Conservation (phyloP, 1,140 invertebrate genomes). For the Caenorhabditis elegans region DNA sequence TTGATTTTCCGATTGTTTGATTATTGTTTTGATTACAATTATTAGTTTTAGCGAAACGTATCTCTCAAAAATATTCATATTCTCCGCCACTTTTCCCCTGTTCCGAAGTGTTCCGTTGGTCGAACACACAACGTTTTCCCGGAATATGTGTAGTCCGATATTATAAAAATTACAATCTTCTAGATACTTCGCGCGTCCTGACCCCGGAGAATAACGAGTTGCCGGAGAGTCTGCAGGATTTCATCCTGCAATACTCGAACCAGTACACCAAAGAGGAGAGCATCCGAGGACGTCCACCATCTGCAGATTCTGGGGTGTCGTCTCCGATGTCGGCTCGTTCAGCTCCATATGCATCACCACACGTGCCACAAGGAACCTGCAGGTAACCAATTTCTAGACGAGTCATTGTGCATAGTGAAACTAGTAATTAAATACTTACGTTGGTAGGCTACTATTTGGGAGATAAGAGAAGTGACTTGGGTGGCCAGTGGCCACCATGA, state of each 20-base stretch:
- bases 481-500: no score
- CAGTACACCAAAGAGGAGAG: constrained; percentile 47
- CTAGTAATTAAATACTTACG: no score
- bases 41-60: no score
- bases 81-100: no score
- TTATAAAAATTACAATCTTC: not conserved
- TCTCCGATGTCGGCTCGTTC: constrained; percentile 51
- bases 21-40: no score
- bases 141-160: not conserved
- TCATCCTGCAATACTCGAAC: constrained; percentile 66
- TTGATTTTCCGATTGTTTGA: no score
- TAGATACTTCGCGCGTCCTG: constrained; percentile 7
- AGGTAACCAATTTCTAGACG: constrained; percentile 40
- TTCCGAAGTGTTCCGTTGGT: constrained; percentile 3
- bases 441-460: no score
- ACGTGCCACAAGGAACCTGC: constrained; percentile 42
- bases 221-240: constrained; percentile 64
- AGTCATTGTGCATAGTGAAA: no score
- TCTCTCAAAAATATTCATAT: no score
- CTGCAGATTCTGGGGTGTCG: constrained; percentile 40
- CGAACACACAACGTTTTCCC: not conserved
- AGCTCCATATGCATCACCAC: constrained; percentile 45
- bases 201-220: constrained; percentile 52
- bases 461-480: no score
- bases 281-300: constrained; percentile 31